Percentiles rank a stretch among this genome's conserved stretches.
phyloP scores from a whole-genome alignment of 2,888 invertebrate genomes.

The Epinotia brunnichana region DNA sequence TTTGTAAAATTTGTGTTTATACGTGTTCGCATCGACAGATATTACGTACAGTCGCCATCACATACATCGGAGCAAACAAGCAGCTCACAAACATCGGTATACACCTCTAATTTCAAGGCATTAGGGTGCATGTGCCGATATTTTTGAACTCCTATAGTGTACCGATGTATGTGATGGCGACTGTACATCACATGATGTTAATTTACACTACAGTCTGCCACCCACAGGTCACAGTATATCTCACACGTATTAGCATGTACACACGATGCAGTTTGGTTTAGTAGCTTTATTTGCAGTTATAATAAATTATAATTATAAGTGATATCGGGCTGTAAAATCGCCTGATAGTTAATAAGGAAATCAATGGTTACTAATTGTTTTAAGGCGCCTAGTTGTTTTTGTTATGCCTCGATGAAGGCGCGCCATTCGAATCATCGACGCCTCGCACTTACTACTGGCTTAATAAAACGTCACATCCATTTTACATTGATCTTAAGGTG shows the following conservation, averaged over 20 bases:
- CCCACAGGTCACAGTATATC: slow-evolving; percentile 47
- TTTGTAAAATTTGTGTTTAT: slow-evolving; percentile 34
- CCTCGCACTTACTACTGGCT: slow-evolving; percentile 7
- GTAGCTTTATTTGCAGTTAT: slow-evolving; percentile 30
- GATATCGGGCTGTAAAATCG: slow-evolving; percentile 1
- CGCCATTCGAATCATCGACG: slow-evolving; percentile 6
- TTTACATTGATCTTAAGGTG: background rate
- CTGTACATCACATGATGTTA: slow-evolving; percentile 40
- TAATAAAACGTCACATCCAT: slow-evolving; percentile 8
- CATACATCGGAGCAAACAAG: too few relatives aligned
- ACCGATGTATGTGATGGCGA: too few relatives aligned
- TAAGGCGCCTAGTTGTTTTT: background rate
- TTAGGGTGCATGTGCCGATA: too few relatives aligned
- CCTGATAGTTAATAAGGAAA: background rate
- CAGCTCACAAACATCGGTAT: too few relatives aligned
- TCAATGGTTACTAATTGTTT: background rate
- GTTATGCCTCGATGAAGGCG: background rate
- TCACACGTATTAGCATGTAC: slow-evolving; percentile 58
- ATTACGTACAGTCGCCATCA: too few relatives aligned
- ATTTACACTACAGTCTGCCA: slow-evolving; percentile 51
- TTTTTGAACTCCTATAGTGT: too few relatives aligned
- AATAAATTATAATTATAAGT: slow-evolving; percentile 12
- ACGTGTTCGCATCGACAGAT: slow-evolving; percentile 47
- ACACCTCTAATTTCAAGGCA: too few relatives aligned
- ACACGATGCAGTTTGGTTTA: slow-evolving; percentile 47